Evolutionary conservation across 1,140 invertebrate species (phyloP).

Genomic region (Venturia canescens): DNA sequence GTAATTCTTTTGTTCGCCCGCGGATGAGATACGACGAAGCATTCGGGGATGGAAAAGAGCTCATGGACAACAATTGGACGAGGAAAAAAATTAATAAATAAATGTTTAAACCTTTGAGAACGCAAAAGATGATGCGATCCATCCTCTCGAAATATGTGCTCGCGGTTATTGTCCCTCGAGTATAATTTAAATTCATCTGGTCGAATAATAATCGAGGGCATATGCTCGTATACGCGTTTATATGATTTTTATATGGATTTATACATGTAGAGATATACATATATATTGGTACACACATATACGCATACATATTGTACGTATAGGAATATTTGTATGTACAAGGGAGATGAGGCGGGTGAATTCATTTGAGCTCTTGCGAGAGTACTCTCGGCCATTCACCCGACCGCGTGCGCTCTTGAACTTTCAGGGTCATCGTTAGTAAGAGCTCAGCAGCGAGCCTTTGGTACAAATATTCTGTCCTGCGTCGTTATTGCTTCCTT

Average conservation of each 20-base stretch:
- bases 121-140: neutral
- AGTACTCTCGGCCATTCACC: constrained; percentile 67
- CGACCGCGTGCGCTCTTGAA: constrained; percentile 68
- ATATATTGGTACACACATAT: neutral
- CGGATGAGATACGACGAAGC: neutral
- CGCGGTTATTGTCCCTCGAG: constrained; percentile 31
- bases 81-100: constrained; percentile 14
- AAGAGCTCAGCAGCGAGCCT: constrained; percentile 27
- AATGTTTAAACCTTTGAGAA: neutral
- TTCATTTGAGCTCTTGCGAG: constrained; percentile 46
- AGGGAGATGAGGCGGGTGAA: constrained; percentile 32
- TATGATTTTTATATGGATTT: constrained; percentile 11
- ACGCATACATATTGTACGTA: neutral
- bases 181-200: constrained; percentile 43
- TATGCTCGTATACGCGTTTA: constrained; percentile 1
- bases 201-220: constrained; percentile 49
- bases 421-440: constrained; percentile 69
- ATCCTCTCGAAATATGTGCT: constrained; percentile 21
- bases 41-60: neutral
- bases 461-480: constrained; percentile 24
- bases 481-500: constrained; percentile 47
- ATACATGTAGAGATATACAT: neutral
- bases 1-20: neutral
- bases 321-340: neutral
- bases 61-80: neutral